These are phyloP conservation scores for Cichlasoma orientale DNA, from an alignment of 2,797 vertebrate genomes.

Conservation along the genomic window DNA sequence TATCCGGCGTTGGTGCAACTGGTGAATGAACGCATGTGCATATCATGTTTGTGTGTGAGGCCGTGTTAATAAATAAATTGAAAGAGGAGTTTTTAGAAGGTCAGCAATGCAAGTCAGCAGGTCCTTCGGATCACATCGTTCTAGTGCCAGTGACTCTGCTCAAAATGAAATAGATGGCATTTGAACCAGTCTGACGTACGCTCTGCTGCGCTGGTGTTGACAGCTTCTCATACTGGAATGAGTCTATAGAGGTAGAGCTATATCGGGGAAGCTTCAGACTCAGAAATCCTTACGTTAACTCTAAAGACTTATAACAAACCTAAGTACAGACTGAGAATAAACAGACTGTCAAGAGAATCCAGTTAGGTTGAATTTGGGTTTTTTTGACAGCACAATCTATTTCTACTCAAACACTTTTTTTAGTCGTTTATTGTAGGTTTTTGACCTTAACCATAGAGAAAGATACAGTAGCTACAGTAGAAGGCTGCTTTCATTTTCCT, in stretches of 20 bases:
- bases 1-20: conserved; percentile 9
- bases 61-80: conserved; percentile 52
- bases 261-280: conserved; percentile 17
- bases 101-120: conserved; percentile 55
- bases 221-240: conserved; percentile 53
- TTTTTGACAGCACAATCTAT: background rate
- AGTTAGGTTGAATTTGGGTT: background rate
- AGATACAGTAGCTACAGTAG: too few relatives aligned
- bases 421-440: background rate
- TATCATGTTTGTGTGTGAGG: conserved; percentile 41
- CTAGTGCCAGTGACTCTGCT: conserved; percentile 44
- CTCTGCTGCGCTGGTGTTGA: conserved; percentile 46
- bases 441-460: background rate
- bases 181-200: conserved; percentile 47
- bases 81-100: conserved; percentile 65
- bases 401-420: background rate
- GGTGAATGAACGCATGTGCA: conserved; percentile 56
- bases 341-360: background rate
- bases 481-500: background rate
- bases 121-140: conserved; percentile 44
- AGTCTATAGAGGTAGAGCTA: conserved; percentile 45
- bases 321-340: background rate
- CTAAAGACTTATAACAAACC: background rate
- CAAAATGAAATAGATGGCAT: conserved; percentile 52
- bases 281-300: background rate